Evolutionary conservation across 64 coral and sea anemone species (phyloP), one percentile per base, ranked within the genome.

Genomic region (Acropora yongei): DNA sequence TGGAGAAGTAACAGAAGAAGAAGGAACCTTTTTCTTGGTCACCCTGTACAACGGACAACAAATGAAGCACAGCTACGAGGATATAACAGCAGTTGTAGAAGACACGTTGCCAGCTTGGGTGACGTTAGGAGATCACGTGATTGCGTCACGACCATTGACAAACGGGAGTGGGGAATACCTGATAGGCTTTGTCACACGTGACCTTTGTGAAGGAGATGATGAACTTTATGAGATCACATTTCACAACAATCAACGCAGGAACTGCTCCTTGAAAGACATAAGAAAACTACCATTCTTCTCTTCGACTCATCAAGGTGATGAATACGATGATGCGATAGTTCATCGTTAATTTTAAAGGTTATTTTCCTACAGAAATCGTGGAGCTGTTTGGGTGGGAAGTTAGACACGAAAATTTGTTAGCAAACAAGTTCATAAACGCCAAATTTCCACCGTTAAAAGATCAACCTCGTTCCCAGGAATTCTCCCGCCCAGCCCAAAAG

Each of bases 251-350:
- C 41, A 84, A 6, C 10, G 20, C 8, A 14, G 44, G 3, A 84
- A 84, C 42, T 84, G 13, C 16, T 68, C 80, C 1, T 16, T 68
- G 8, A 16, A 45, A 44, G 6, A 68, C 3, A 18, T 84, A 18
- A 55, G 80, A 46, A 84, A 84, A 44, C 80, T 84, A 14, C 80
- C 80, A 8, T 84, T 84, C 42, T 84, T 66, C 58, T 68, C 39
- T 4, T 84, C 80, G 68, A 8, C 42, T 68, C 80, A 18, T 68
- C 42, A 84, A 84, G 80, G 80, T 84, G 47, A n/a, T 46, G 9
- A 4, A 41, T 46, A 8, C 2, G 41, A 30, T 63, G 20, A 5
- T 14, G 19, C 40, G 41, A 18, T n/a, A 51, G 10, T 55, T 55
- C 9, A 4, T 9, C 51, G 9, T 4, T 55, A 5, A 4, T 55